A percentile compares a stretch with the other conserved stretches of the same genome.
These are phyloP conservation scores for Myrmecobius fasciatus DNA, from an alignment of 2,113 vertebrate species.

Conservation along the genomic window DNA sequence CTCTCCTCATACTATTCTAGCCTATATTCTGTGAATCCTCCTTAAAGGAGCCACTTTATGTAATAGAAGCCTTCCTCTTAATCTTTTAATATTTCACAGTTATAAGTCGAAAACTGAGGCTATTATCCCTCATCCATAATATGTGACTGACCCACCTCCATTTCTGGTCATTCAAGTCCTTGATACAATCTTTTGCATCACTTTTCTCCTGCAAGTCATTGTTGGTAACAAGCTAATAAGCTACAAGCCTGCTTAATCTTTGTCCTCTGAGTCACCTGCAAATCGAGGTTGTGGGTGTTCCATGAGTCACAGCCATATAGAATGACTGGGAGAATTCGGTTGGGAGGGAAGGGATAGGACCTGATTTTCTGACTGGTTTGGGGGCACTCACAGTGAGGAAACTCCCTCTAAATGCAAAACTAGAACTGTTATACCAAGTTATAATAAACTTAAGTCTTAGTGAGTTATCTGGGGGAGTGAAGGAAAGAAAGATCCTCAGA, in stretches of 20 bases:
- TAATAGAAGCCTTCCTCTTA: background rate
- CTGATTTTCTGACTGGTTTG: background rate
- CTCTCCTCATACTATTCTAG: background rate
- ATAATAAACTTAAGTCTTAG: background rate
- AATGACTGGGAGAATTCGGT: background rate
- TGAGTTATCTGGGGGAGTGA: background rate
- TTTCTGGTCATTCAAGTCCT: background rate
- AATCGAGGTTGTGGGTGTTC: background rate
- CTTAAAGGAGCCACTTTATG: background rate
- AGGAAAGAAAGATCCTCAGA: background rate
- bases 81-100: background rate
- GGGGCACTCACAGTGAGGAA: background rate
- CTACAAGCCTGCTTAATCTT: background rate
- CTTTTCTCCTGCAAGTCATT: background rate
- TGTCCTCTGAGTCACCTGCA: background rate
- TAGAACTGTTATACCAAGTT: background rate
- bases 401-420: background rate
- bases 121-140: background rate
- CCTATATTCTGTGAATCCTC: background rate
- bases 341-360: background rate
- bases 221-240: background rate
- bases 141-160: background rate
- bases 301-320: background rate
- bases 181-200: background rate
- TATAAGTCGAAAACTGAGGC: background rate